phyloP scores from a whole-genome alignment of 2,888 invertebrate genomes.

The Tupiocoris notatus region DNA sequence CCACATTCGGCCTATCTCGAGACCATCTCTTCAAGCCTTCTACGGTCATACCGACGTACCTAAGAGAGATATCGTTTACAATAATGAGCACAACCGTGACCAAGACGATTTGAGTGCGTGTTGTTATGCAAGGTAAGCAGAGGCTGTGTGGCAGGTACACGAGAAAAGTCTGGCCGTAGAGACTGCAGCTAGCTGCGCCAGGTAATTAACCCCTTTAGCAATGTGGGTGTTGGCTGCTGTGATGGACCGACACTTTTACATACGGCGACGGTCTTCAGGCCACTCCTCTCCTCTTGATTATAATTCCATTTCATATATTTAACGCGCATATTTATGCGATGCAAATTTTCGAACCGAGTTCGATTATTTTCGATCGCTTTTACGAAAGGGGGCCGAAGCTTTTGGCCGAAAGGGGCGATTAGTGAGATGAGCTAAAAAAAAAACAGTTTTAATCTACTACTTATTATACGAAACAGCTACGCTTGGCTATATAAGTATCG shows the following conservation, averaged over 20 bases:
- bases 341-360: background rate
- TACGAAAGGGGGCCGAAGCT: too few species aligned
- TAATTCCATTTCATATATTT: background rate
- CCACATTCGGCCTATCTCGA: background rate
- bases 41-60: slow-evolving; percentile 9
- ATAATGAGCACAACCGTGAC: slow-evolving; percentile 26
- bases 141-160: background rate
- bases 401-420: too few species aligned
- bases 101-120: slow-evolving; percentile 19
- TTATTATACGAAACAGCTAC: too few species aligned
- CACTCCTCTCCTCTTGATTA: background rate
- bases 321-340: background rate
- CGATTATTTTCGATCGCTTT: background rate
- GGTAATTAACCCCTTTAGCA: slow-evolving; percentile 28
- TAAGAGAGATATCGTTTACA: slow-evolving; percentile 29
- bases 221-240: slow-evolving; percentile 30
- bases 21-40: slow-evolving; percentile 16
- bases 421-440: too few species aligned
- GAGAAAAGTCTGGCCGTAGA: background rate
- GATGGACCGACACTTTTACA: too few species aligned
- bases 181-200: background rate
- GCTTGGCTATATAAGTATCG: too few species aligned
- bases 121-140: slow-evolving; percentile 28
- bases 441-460: too few species aligned
- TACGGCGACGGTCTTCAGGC: too few species aligned